phyloP scores from a whole-genome alignment of 1,140 invertebrate genomes.

The Lasaia peninsularis region DNA sequence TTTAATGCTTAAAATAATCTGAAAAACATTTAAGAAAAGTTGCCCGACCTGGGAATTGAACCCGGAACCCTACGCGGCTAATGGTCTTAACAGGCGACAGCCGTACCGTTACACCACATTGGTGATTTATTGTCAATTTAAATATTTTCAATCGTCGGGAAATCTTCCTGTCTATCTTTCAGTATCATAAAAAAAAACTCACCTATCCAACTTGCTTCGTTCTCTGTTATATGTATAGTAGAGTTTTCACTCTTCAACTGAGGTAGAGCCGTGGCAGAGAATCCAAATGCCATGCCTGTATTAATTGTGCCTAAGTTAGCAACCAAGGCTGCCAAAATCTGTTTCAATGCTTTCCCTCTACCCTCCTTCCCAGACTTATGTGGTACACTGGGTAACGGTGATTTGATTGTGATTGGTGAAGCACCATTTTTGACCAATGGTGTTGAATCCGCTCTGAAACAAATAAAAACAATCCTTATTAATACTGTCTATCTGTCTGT shows the following conservation, averaged over 20 bases:
- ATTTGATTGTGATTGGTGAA: conserved; percentile 40
- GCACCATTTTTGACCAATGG: conserved; percentile 60
- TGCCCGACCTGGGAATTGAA: too few relatives aligned
- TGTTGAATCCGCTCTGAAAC: conserved; percentile 54
- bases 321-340: conserved; percentile 80
- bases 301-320: conserved; percentile 84
- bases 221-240: conserved; percentile 78
- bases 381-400: conserved; percentile 33
- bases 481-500: too few relatives aligned
- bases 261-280: conserved; percentile 84
- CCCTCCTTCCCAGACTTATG: conserved; percentile 47
- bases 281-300: conserved; percentile 85
- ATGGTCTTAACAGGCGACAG: too few relatives aligned
- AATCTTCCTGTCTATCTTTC: background rate
- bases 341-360: conserved; percentile 76
- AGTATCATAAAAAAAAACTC: conserved; percentile 35
- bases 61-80: too few relatives aligned
- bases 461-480: background rate
- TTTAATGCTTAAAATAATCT: too few relatives aligned
- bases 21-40: too few relatives aligned
- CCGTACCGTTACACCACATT: too few relatives aligned
- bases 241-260: conserved; percentile 79
- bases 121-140: too few relatives aligned
- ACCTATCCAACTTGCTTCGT: conserved; percentile 86
- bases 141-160: background rate